A percentile compares a stretch with the other conserved stretches of the same genome.
phyloP scores from a whole-genome alignment of 2,888 invertebrate species.

The Acleris holmiana region DNA sequence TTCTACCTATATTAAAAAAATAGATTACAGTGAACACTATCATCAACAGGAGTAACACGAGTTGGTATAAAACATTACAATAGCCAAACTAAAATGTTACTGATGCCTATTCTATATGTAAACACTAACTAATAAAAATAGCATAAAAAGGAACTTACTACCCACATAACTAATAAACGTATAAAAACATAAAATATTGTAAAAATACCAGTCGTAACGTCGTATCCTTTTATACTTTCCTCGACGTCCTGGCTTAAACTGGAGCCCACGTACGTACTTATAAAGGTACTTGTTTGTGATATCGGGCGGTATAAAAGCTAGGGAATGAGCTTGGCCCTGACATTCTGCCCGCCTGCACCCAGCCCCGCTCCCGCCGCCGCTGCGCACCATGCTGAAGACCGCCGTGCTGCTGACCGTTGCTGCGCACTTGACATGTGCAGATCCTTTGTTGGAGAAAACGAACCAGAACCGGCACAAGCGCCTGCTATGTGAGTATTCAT shows the following conservation, averaged over 20 bases:
- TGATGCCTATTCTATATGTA: not conserved
- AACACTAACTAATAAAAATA: conserved; percentile 4
- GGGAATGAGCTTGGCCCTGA: conserved; percentile 72
- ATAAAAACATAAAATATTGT: conserved; percentile 15
- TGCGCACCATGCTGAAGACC: conserved; percentile 58
- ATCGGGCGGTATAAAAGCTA: conserved; percentile 77
- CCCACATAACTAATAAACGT: conserved; percentile 12
- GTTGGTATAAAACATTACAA: too few relatives aligned
- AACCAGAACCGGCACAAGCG: conserved; percentile 55
- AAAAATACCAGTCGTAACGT: conserved; percentile 34
- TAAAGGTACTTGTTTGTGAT: conserved; percentile 67
- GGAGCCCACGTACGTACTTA: conserved; percentile 70
- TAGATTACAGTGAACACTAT: too few relatives aligned
- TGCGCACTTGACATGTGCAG: conserved; percentile 43
- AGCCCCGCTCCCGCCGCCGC: conserved; percentile 45
- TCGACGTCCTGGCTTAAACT: conserved; percentile 70
- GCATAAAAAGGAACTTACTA: conserved; percentile 2
- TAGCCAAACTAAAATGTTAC: too few relatives aligned
- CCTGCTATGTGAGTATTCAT: conserved; percentile 63
- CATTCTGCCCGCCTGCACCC: conserved; percentile 54
- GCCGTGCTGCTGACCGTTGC: conserved; percentile 48
- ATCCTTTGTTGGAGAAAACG: conserved; percentile 19
- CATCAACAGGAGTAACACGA: too few relatives aligned
- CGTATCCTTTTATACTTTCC: conserved; percentile 75
- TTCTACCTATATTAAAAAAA: too few relatives aligned